Evolutionary conservation across 2,113 vertebrate species (phyloP), one percentile per base, ranked within the genome.

Genomic region (Coregonus clupeaformis): DNA sequence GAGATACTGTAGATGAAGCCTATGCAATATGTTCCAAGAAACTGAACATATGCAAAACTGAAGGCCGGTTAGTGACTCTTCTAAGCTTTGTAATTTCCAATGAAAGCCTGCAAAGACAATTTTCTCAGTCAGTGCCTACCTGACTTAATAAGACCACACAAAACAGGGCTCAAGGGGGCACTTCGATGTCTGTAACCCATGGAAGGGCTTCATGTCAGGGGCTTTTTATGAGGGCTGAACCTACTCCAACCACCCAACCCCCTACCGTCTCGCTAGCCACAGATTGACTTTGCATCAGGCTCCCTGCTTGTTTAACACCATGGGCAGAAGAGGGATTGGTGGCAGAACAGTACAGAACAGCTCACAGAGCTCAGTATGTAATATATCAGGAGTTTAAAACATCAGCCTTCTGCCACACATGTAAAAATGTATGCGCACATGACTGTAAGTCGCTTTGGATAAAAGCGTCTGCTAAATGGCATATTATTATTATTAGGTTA

Each of bases 21-120:
- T 32, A 70, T 9, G n/a, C 67, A 45, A 89, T 88, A 93, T 89
- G n/a, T 60, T n/a, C n/a, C 84, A 84, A 83, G 63, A 84, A 81
- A 80, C 93, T 90, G 63, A 49, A 78, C 57, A 74, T 25, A 18
- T 52, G 12, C 1, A 52, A 16, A 18, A 14, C 49, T 52, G 36
- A 42, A 42, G 9, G 16, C 3, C 49, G 5, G 49, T 52, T 18
- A 16, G 16, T 52, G 22, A 13, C 65, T 25, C 22, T 68, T 64
- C 2, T 29, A 32, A 13, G 30, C 36, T 7, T 42, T 42, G 9
- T 42, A 42, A 42, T 42, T 42, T 7, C 36, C 36, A 42, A 42
- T 42, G 9, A 42, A 42, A 42, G 9, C 7, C 9, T 42, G 36
- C 36, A 42, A 9, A 42, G 36, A 42, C 36, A 42, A 7, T 42